phyloP scores from a whole-genome alignment of 2,797 vertebrate species.

The Channallabes apus region DNA sequence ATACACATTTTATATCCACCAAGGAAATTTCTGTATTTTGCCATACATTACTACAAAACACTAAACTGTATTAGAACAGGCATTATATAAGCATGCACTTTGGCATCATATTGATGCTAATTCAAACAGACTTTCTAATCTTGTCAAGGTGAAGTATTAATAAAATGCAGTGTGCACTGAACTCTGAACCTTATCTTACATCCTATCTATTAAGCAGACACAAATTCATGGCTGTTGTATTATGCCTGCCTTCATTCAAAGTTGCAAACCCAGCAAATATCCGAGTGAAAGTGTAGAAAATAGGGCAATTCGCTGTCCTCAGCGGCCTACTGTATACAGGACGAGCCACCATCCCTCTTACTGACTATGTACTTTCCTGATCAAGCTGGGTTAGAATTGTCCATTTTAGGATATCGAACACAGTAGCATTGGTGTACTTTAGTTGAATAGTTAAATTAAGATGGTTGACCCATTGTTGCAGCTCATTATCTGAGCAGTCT shows the following conservation, averaged over 20 bases:
- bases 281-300: neutral
- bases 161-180: neutral
- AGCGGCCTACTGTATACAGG: neutral
- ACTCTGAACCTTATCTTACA: neutral
- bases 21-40: neutral
- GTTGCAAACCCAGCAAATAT: neutral
- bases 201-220: neutral
- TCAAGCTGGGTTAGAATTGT: neutral
- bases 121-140: neutral
- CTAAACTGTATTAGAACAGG: neutral
- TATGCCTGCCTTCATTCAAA: neutral
- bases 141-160: neutral
- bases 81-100: neutral
- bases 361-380: neutral
- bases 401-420: neutral
- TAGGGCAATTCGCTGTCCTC: neutral
- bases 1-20: neutral
- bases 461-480: neutral
- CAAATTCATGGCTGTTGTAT: neutral
- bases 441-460: neutral
- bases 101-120: neutral
- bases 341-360: neutral
- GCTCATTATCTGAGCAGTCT: neutral
- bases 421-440: neutral
- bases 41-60: neutral